Conservation (phyloP, 2,888 invertebrate species). For the Lepidochitona cinerea region DNA sequence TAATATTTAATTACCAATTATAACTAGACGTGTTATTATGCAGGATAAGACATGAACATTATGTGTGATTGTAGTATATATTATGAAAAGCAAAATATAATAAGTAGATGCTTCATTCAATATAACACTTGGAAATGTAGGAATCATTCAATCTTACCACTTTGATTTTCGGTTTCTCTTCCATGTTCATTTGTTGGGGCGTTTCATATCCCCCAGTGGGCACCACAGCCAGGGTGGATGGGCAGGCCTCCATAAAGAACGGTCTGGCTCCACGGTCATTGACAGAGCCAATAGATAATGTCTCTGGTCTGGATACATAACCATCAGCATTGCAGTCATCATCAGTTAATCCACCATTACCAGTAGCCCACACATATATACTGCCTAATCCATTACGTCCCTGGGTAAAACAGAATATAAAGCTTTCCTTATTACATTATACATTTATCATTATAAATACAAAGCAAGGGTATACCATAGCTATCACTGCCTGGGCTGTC, state of each 20-base stretch:
- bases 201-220: constrained; percentile 52
- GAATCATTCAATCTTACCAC: constrained; percentile 50
- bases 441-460: too few species aligned
- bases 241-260: constrained; percentile 66
- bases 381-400: constrained; percentile 60
- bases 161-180: constrained; percentile 46
- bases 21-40: too few species aligned
- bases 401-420: constrained; percentile 29
- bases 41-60: too few species aligned
- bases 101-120: too few species aligned
- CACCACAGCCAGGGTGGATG: constrained; percentile 62
- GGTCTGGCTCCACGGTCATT: constrained; percentile 51
- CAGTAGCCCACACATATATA: constrained; percentile 68
- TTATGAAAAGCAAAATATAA: too few species aligned
- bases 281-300: constrained; percentile 63
- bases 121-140: too few species aligned
- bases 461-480: too few species aligned
- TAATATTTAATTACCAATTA: too few species aligned
- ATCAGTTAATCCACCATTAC: constrained; percentile 62
- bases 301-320: constrained; percentile 63
- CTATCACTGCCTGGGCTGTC: too few species aligned
- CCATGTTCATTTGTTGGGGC: not conserved
- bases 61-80: too few species aligned
- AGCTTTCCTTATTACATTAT: not conserved
- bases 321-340: constrained; percentile 68